Conservation (phyloP, 2,888 invertebrate genomes). For the Drosophila recens region DNA sequence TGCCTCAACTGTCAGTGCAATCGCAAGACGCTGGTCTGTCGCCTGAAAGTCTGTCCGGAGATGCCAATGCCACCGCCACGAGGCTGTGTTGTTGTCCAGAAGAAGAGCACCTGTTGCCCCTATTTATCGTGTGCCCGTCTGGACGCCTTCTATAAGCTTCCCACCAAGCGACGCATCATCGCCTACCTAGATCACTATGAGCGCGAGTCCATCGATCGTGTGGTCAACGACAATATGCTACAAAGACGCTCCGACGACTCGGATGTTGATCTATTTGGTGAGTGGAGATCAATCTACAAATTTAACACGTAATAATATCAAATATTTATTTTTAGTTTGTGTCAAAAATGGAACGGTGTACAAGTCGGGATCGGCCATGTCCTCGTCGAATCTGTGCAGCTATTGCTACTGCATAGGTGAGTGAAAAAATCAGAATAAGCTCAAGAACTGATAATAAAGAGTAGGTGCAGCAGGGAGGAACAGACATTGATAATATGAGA, state of each 20-base stretch:
- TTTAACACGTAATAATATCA: not conserved
- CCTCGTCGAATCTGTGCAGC: conserved; percentile 91
- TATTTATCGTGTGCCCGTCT: conserved; percentile 91
- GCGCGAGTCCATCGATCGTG: conserved; percentile 83
- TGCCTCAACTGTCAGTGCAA: conserved; percentile 92
- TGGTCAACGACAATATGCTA: conserved; percentile 83
- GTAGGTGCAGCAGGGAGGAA: not conserved
- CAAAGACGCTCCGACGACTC: conserved; percentile 84
- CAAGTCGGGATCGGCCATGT: conserved; percentile 90
- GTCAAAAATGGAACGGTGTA: conserved; percentile 84
- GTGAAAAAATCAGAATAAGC: conserved; percentile 18
- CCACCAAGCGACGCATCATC: conserved; percentile 82
- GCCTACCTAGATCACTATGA: conserved; percentile 84
- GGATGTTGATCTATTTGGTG: conserved; percentile 81
- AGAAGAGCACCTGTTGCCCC: conserved; percentile 90
- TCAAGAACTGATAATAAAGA: not conserved
- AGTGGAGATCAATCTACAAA: conserved; percentile 19
- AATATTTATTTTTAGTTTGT: conserved; percentile 76
- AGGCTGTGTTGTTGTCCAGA: conserved; percentile 90
- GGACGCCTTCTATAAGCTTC: conserved; percentile 82
- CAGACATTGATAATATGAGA: not conserved
- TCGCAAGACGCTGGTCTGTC: conserved; percentile 90
- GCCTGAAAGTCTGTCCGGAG: conserved; percentile 91
- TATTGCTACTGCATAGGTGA: conserved; percentile 92
- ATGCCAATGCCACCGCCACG: conserved; percentile 91